These are phyloP conservation scores for Campodea augens DNA, from an alignment of 1,140 invertebrate genomes.

Conservation along the genomic window DNA sequence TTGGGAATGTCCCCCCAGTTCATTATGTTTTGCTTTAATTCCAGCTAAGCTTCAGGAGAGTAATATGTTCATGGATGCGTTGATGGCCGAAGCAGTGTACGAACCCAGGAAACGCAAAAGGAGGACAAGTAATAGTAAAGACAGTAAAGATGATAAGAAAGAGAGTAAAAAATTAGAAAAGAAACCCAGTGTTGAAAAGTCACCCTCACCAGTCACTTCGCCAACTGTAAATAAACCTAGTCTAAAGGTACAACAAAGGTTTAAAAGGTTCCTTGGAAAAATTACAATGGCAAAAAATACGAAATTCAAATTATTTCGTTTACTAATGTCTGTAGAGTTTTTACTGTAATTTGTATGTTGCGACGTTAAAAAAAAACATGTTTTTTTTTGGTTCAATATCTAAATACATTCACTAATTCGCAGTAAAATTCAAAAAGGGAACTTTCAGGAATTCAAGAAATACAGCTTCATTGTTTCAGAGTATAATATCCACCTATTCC, in stretches of 20 bases:
- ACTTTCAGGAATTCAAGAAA: too few relatives aligned
- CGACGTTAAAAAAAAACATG: too few relatives aligned
- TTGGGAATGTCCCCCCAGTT: not conserved
- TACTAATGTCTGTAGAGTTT: too few relatives aligned
- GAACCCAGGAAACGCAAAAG: constrained; percentile 55
- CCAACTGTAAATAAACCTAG: constrained; percentile 27
- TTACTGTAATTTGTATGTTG: too few relatives aligned
- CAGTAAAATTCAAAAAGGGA: too few relatives aligned
- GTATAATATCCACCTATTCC: too few relatives aligned
- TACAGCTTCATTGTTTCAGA: too few relatives aligned
- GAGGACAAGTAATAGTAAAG: constrained; percentile 37
- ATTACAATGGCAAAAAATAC: constrained; percentile 2
- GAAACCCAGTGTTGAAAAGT: constrained; percentile 23
- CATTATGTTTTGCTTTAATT: constrained; percentile 5
- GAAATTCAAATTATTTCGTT: too few relatives aligned
- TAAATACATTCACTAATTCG: too few relatives aligned
- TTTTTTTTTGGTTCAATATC: too few relatives aligned
- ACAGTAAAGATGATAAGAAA: constrained; percentile 16
- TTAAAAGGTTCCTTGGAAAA: constrained; percentile 1
- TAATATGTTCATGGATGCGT: constrained; percentile 77
- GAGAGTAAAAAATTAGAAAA: constrained; percentile 18
- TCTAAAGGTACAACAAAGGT: constrained; percentile 24
- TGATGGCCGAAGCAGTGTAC: constrained; percentile 44
- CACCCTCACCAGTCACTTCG: constrained; percentile 31
- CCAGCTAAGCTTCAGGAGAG: constrained; percentile 63